phyloP scores from a whole-genome alignment of 2,113 vertebrate species.

The Halcyon senegalensis region DNA sequence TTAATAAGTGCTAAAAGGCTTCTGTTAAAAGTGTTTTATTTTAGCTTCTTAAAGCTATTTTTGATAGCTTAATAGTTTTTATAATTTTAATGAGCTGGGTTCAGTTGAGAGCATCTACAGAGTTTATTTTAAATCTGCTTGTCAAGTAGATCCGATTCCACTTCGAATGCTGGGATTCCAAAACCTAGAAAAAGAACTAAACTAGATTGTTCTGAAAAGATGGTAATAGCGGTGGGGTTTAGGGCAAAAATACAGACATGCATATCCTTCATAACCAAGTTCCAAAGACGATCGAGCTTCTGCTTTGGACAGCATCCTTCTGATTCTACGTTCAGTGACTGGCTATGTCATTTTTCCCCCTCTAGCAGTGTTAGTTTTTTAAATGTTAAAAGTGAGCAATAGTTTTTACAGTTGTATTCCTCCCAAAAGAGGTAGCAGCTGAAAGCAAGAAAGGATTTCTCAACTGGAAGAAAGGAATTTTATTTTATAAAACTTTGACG shows the following conservation, averaged over 20 bases:
- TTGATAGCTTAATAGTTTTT: not conserved
- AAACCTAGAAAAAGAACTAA: not conserved
- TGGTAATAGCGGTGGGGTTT: not conserved
- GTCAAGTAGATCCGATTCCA: not conserved
- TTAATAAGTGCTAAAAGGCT: not conserved
- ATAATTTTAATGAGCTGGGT: not conserved
- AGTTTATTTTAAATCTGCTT: not conserved
- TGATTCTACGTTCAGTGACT: not conserved
- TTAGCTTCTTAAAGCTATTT: not conserved
- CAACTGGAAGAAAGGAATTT: not conserved
- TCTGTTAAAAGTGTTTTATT: not conserved
- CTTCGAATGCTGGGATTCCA: not conserved
- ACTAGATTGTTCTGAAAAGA: not conserved
- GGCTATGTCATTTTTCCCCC: not conserved
- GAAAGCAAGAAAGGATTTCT: conserved; percentile 28
- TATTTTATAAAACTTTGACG: conserved; percentile 3
- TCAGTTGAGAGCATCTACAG: not conserved
- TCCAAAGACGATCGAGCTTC: not conserved
- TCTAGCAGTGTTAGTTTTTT: not conserved
- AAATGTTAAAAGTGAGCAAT: not conserved
- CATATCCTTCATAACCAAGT: not conserved
- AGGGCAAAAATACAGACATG: not conserved
- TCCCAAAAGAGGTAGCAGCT: conserved; percentile 1
- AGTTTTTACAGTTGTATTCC: not conserved
- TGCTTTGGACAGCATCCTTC: not conserved